phyloP scores from a whole-genome alignment of 37 sponge, comb jelly and placozoan species.

The Tethya wilhelma region DNA sequence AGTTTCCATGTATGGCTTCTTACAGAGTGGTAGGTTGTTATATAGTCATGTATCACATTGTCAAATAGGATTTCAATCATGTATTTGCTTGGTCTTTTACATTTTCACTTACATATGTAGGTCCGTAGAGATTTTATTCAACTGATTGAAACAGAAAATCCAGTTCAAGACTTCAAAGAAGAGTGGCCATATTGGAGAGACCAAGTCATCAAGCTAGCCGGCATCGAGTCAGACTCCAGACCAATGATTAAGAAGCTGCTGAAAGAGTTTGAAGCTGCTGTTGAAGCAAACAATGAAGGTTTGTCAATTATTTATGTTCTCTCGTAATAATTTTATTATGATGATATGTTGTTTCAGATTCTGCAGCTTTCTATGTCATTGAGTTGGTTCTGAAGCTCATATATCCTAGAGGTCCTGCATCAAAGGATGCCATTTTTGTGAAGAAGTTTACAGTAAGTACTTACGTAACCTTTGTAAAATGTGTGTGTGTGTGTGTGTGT shows the following conservation, averaged over 20 bases:
- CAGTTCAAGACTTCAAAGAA: not conserved
- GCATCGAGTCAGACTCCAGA: not conserved
- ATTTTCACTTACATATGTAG: not conserved
- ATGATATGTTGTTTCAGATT: not conserved
- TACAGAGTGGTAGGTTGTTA: not conserved
- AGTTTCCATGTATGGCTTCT: not conserved
- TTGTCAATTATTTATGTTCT: not conserved
- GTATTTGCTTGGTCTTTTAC: not conserved
- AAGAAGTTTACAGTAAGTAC: not conserved
- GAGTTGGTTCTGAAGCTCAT: not conserved
- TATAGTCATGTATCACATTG: too few species aligned
- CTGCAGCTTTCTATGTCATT: not conserved
- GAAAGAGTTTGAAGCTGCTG: not conserved
- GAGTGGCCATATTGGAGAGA: not conserved
- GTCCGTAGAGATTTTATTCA: not conserved
- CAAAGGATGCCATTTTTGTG: not conserved
- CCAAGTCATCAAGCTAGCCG: not conserved
- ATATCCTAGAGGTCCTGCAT: not conserved
- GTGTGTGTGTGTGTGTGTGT: too few species aligned
- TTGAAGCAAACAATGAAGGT: not conserved
- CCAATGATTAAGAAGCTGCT: not conserved
- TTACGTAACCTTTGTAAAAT: too few species aligned
- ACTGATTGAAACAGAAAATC: not conserved
- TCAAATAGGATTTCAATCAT: too few species aligned
- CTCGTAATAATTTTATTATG: not conserved